Percentiles rank a stretch among this genome's conserved stretches.
phyloP scores from a whole-genome alignment of 2,888 invertebrate species.

The Pseudococcus longispinus region DNA sequence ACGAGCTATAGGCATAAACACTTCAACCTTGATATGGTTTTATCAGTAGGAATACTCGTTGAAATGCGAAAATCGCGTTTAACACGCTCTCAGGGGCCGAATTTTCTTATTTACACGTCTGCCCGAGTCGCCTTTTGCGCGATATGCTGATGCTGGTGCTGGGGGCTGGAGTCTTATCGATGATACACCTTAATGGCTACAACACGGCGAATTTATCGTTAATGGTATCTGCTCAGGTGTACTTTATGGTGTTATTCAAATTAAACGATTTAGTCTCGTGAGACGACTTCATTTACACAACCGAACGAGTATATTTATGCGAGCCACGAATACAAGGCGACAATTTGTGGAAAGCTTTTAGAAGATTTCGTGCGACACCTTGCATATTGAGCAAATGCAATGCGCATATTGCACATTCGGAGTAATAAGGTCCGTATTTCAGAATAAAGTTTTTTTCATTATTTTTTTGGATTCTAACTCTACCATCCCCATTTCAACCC shows the following conservation, averaged over 20 bases:
- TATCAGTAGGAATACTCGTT: not conserved
- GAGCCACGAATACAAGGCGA: no score
- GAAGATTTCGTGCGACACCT: no score
- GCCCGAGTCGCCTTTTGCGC: no score
- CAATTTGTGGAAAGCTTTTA: no score
- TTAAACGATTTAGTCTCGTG: slow-evolving; percentile 6
- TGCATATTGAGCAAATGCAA: no score
- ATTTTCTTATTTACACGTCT: not conserved
- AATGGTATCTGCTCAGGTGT: not conserved
- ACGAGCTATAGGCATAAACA: not conserved
- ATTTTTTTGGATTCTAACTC: no score
- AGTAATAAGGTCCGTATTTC: no score
- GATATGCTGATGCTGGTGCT: no score
- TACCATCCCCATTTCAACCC: no score
- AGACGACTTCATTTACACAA: slow-evolving; percentile 1
- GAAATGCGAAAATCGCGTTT: not conserved
- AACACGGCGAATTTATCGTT: not conserved
- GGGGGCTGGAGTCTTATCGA: not conserved
- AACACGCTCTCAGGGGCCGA: not conserved
- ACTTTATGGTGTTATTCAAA: slow-evolving; percentile 17
- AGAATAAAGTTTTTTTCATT: no score
- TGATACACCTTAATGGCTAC: not conserved
- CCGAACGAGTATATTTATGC: not conserved
- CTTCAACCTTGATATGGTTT: not conserved
- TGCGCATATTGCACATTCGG: no score